Evolutionary conservation across 2,888 invertebrate genomes (phyloP).

Genomic region (Tenthredo amoena): DNA sequence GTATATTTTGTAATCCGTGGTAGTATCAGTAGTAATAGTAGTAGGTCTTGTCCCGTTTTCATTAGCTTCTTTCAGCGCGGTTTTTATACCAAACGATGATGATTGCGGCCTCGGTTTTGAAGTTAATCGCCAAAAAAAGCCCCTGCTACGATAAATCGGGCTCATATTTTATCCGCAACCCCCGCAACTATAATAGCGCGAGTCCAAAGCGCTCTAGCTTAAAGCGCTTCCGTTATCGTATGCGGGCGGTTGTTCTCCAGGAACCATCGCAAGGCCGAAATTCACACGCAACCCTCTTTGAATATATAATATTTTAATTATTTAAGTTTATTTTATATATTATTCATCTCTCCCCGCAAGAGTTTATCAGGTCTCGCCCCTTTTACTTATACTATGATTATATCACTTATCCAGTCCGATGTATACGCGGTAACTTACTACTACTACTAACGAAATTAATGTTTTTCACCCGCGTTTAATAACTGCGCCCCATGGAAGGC

Average conservation of each 20-base stretch:
- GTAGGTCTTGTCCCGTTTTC: constrained; percentile 4
- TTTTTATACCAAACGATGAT: background rate
- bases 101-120: background rate
- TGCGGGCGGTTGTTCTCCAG: constrained; percentile 41
- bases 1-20: background rate
- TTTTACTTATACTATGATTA: background rate
- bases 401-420: constrained; percentile 11
- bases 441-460: background rate
- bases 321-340: constrained; percentile 2
- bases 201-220: constrained; percentile 20
- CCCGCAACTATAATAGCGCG: constrained; percentile 3
- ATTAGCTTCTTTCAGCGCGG: background rate
- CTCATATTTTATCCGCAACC: constrained; percentile 46
- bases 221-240: constrained; percentile 33
- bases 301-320: background rate
- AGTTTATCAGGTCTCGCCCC: background rate
- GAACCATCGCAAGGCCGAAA: constrained; percentile 14
- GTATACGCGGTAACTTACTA: background rate
- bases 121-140: constrained; percentile 33
- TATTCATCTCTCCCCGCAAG: background rate
- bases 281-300: background rate
- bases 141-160: constrained; percentile 36
- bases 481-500: constrained; percentile 40
- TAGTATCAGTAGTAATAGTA: background rate
- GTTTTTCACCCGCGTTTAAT: constrained; percentile 7